These are phyloP conservation scores for Clostera curtula DNA, from an alignment of 2,888 invertebrate genomes.

Conservation along the genomic window DNA sequence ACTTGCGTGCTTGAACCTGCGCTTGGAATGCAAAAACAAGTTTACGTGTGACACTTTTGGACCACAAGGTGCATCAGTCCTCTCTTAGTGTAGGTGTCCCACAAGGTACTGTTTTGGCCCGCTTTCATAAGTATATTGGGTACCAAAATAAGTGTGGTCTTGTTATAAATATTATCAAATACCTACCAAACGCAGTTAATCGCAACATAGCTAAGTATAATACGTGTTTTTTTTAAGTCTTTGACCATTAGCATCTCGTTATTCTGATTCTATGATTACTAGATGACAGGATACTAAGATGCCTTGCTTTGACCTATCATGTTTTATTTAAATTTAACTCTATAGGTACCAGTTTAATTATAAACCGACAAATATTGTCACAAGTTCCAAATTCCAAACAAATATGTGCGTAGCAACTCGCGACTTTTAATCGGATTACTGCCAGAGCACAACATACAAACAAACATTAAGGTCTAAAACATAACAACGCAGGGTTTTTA, in stretches of 20 bases:
- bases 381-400: slow-evolving; percentile 10
- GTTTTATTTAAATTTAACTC: background rate
- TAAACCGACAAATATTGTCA: slow-evolving; percentile 2
- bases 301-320: slow-evolving; percentile 2
- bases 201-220: too few relatives aligned
- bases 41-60: slow-evolving; percentile 1
- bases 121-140: too few relatives aligned
- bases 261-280: too few relatives aligned
- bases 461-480: slow-evolving; percentile 3
- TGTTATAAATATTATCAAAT: too few relatives aligned
- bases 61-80: background rate
- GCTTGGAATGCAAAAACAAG: slow-evolving; percentile 1
- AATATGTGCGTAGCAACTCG: slow-evolving; percentile 6
- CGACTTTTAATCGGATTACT: slow-evolving; percentile 20
- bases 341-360: background rate
- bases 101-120: too few relatives aligned
- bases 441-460: slow-evolving; percentile 8
- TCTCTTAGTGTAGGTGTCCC: slow-evolving; percentile 1
- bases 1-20: background rate
- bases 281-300: too few relatives aligned
- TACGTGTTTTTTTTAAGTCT: too few relatives aligned
- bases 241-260: too few relatives aligned
- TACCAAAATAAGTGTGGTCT: too few relatives aligned
- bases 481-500: background rate
- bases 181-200: too few relatives aligned